Percentiles rank a stretch among this genome's conserved stretches.
Conservation (phyloP, 2,888 invertebrate species). For the Xanthia icteritia region DNA sequence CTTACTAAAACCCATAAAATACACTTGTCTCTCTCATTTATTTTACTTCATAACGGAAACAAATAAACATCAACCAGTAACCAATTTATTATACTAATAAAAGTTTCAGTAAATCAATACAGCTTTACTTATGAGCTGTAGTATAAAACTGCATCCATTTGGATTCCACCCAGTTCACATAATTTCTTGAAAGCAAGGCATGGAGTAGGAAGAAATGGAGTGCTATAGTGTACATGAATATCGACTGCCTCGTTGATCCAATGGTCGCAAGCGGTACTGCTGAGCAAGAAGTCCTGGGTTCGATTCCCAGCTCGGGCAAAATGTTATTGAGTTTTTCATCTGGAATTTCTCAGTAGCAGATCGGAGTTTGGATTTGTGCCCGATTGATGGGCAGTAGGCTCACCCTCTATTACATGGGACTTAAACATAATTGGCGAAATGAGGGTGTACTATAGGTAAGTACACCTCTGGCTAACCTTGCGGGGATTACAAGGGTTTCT, state of each 20-base stretch:
- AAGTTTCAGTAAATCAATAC: conserved; percentile 42
- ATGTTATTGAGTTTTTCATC: no score
- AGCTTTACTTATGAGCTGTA: conserved; percentile 24
- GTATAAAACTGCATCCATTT: conserved; percentile 55
- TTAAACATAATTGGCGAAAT: no score
- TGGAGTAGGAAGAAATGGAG: conserved; percentile 30
- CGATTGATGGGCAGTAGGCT: no score
- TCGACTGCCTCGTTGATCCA: no score
- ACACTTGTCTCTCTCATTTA: not conserved
- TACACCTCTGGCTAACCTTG: no score
- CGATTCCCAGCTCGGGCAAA: no score
- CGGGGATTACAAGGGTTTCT: not conserved
- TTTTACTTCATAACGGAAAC: not conserved
- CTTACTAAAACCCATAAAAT: not conserved
- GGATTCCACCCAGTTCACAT: conserved; percentile 47
- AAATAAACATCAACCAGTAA: conserved; percentile 16
- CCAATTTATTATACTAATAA: conserved; percentile 18
- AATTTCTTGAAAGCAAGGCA: conserved; percentile 8
- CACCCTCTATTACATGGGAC: no score
- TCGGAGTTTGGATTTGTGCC: no score
- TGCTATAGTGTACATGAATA: not conserved
- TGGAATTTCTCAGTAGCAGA: no score
- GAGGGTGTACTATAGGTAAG: no score
- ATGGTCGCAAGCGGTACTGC: no score
- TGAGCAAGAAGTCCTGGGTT: no score